Conservation (phyloP, 2,888 invertebrate species). For the Synanthedon formicaeformis region DNA sequence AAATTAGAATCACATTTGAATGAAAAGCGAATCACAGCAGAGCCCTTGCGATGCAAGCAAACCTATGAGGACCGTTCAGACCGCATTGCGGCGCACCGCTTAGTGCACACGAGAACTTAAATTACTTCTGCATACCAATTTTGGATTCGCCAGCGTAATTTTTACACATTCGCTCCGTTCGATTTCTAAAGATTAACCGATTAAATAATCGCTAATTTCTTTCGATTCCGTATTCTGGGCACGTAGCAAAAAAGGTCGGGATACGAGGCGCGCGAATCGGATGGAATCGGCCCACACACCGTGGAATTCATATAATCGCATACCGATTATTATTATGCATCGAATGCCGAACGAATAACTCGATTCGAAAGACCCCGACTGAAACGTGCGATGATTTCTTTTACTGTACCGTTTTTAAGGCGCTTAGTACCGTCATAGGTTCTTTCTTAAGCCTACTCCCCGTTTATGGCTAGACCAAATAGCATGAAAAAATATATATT, state of each 20-base stretch:
- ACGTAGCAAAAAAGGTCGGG: slow-evolving; percentile 40
- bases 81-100: neutral
- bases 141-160: neutral
- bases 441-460: no score
- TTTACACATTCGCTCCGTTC: neutral
- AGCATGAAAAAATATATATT: no score
- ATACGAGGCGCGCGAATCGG: slow-evolving; percentile 21
- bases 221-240: slow-evolving; percentile 27
- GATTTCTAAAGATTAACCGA: neutral
- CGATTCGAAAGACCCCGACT: slow-evolving; percentile 4
- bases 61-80: neutral
- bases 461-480: no score
- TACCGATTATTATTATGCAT: slow-evolving; percentile 48
- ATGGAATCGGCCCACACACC: slow-evolving; percentile 19
- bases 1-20: no score
- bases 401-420: neutral
- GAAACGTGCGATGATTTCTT: slow-evolving; percentile 26
- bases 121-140: neutral
- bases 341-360: slow-evolving; percentile 22
- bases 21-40: no score
- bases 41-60: no score
- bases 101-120: neutral
- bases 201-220: slow-evolving; percentile 9
- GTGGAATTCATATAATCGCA: slow-evolving; percentile 46
- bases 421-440: no score